Evolutionary conservation across 2,888 invertebrate genomes (phyloP), one percentile per base, ranked within the genome.

Genomic region (Cyclophora punctaria): DNA sequence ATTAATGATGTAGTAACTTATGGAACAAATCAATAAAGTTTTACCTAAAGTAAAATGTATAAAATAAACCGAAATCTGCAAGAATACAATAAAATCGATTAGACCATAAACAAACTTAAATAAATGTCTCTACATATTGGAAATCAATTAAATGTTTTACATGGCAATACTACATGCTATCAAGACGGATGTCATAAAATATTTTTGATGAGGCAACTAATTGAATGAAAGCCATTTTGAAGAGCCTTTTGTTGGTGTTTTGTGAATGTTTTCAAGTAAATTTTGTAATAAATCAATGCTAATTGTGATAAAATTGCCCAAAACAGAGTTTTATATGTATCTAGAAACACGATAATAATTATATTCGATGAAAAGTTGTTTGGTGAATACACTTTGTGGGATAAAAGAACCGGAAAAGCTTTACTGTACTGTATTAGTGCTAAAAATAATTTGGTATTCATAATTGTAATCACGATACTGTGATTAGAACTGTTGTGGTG

Each of bases 211-310:
- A 82, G 83, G 87, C 86, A 87, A 85, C 75, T 44, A 44, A 44
- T 69, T 83, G 78, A 85, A 85, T 86, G 85, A 87, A 87, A 86
- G 88, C 88, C 88, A 88, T 88, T 88, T 88, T 88, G 86, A 83
- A 84, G 80, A 88, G 83, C 78, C 87, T 89, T 88, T 89, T 89
- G 89, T 89, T 89, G 78, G 88, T 89, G 89, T 89, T 89, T 89
- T 89, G 84, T 88, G 87, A 86, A 88, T 86, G 87, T 89, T 89
- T 89, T 88, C 79, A 81, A 78, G 67, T 66, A 78, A 78, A 73
- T 76, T 78, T 80, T 78, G 66, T 70, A 69, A 64, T 74, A 78
- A 66, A 80, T 75, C 67, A 75, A 70, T 68, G 66, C 63, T 73
- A 71, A 57, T 58, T 65, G 64, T 69, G 62, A 52, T 60, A 65